Evolutionary conservation across 30 jellyfish, hydroid and myxozoan genomes (phyloP).

Genomic region (Aurelia coerulea): DNA sequence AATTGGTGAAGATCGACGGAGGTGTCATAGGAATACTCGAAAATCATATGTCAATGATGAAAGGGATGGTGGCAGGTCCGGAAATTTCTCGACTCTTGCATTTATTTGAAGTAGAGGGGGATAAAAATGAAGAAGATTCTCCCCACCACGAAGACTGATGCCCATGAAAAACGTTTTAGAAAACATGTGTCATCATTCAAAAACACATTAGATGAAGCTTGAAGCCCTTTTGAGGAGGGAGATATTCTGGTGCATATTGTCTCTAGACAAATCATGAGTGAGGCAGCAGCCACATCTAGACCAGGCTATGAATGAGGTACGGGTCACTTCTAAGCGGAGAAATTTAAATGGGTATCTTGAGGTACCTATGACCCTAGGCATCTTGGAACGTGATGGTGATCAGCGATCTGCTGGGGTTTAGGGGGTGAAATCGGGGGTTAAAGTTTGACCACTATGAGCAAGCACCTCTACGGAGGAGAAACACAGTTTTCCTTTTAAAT

Average conservation of each 20-base stretch:
- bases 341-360: too few species aligned
- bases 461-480: too few species aligned
- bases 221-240: slow-evolving; percentile 60
- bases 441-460: too few species aligned
- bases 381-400: too few species aligned
- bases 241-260: slow-evolving; percentile 2
- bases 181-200: slow-evolving; percentile 27
- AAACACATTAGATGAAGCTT: slow-evolving; percentile 6
- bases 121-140: too few species aligned
- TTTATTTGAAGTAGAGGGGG: background rate
- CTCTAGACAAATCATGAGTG: slow-evolving; percentile 14
- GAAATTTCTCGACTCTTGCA: slow-evolving; percentile 27
- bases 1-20: slow-evolving; percentile 55
- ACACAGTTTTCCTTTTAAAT: too few species aligned
- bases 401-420: too few species aligned
- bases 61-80: slow-evolving; percentile 73
- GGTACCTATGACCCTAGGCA: too few species aligned
- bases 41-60: slow-evolving; percentile 37
- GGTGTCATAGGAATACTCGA: slow-evolving; percentile 59
- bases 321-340: too few species aligned
- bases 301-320: too few species aligned
- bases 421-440: too few species aligned
- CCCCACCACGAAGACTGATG: slow-evolving; percentile 58
- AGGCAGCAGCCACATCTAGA: slow-evolving; percentile 17
- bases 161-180: slow-evolving; percentile 9